Conservation (phyloP, 2,797 vertebrate genomes). For the Enteromius paludinosus region DNA sequence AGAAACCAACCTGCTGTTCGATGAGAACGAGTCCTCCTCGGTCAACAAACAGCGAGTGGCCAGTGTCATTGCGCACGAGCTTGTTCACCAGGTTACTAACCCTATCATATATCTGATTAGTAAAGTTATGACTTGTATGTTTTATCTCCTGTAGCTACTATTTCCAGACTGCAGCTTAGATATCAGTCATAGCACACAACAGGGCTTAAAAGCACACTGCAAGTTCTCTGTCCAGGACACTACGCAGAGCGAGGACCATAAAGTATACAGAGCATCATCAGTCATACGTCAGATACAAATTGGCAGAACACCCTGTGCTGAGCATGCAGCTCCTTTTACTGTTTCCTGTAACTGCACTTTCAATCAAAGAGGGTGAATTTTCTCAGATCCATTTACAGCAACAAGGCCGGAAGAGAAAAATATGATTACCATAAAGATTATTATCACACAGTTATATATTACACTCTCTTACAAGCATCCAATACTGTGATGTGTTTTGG, state of each 20-base stretch:
- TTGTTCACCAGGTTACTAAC: constrained; percentile 91
- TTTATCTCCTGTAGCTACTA: too few relatives aligned
- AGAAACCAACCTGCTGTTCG: constrained; percentile 92
- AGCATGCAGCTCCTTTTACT: constrained; percentile 13
- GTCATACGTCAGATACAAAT: not conserved
- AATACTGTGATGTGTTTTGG: not conserved
- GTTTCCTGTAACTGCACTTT: not conserved
- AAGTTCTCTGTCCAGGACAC: not conserved
- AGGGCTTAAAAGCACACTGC: constrained; percentile 9
- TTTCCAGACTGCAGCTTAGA: constrained; percentile 1
- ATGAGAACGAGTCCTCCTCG: constrained; percentile 84
- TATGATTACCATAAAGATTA: constrained; percentile 31
- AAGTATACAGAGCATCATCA: not conserved
- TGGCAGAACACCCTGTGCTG: constrained; percentile 33
- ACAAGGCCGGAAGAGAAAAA: not conserved
- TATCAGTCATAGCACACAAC: not conserved
- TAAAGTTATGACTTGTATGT: not conserved
- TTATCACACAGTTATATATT: constrained; percentile 18
- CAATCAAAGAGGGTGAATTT: not conserved
- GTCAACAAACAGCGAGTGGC: constrained; percentile 91
- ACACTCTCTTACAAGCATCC: not conserved
- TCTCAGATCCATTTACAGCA: not conserved
- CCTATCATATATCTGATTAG: not conserved
- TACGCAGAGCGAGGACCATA: not conserved
- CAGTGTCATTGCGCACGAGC: constrained; percentile 89